These are phyloP conservation scores for Sarcophaga rosellei DNA, from an alignment of 2,888 invertebrate species.

Conservation along the genomic window DNA sequence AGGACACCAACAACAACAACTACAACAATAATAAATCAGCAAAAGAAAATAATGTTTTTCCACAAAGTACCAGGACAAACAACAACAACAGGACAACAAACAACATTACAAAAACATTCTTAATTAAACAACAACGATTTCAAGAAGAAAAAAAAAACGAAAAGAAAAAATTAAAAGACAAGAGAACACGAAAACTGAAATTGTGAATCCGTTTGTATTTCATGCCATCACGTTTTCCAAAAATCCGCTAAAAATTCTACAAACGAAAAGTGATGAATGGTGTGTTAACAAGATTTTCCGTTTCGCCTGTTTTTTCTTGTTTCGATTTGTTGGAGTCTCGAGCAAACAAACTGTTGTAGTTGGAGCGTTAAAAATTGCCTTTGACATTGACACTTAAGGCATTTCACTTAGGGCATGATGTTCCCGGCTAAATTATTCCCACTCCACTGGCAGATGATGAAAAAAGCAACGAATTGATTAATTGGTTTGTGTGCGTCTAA, in stretches of 20 bases:
- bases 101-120: slow-evolving; percentile 17
- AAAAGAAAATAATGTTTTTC: background rate
- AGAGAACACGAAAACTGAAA: slow-evolving; percentile 35
- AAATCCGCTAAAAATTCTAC: slow-evolving; percentile 62
- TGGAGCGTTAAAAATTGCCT: slow-evolving; percentile 77
- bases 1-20: slow-evolving; percentile 53
- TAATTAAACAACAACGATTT: background rate
- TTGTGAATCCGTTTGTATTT: slow-evolving; percentile 58
- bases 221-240: slow-evolving; percentile 71
- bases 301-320: slow-evolving; percentile 67
- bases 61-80: slow-evolving; percentile 47
- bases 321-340: background rate
- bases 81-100: slow-evolving; percentile 19
- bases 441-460: slow-evolving; percentile 26
- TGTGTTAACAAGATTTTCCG: slow-evolving; percentile 81
- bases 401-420: slow-evolving; percentile 52
- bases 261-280: slow-evolving; percentile 79
- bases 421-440: slow-evolving; percentile 29
- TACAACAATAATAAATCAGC: slow-evolving; percentile 28
- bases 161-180: slow-evolving; percentile 47
- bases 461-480: slow-evolving; percentile 73
- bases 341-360: slow-evolving; percentile 68
- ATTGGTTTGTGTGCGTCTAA: slow-evolving; percentile 80
- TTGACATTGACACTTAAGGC: slow-evolving; percentile 78
- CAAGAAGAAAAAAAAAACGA: slow-evolving; percentile 41